A percentile compares a stretch with the other conserved stretches of the same genome.
Evolutionary conservation across 2,113 vertebrate genomes (phyloP).

Genomic region (Cephalopterus ornatus): DNA sequence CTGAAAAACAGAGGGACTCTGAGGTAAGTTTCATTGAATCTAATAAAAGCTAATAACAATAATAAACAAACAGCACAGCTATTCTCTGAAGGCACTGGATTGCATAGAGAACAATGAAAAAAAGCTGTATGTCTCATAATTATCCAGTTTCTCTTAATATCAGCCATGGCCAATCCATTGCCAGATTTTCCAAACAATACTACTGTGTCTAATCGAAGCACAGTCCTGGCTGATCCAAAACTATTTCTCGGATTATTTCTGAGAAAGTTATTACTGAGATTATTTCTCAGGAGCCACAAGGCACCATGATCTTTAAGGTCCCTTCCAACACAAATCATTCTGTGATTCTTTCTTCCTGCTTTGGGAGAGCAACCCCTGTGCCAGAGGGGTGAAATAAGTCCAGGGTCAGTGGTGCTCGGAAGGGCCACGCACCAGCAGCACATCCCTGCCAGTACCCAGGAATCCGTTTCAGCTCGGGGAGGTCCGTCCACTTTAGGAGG

Average conservation of each 20-base stretch:
- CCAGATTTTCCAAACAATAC: background rate
- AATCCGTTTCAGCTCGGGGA: background rate
- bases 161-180: background rate
- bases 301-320: background rate
- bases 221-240: background rate
- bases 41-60: slow-evolving; percentile 44
- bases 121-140: background rate
- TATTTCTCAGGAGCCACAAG: background rate
- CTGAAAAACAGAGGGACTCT: background rate
- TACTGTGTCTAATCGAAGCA: background rate
- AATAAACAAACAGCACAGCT: slow-evolving; percentile 29
- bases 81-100: background rate
- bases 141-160: background rate
- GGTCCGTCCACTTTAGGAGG: background rate
- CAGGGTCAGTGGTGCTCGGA: background rate
- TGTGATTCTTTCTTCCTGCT: background rate
- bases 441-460: accelerated
- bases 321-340: background rate
- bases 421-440: background rate
- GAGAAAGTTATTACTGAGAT: background rate
- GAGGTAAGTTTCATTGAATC: background rate
- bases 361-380: background rate
- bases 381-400: background rate
- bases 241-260: background rate
- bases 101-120: background rate